phyloP scores from a whole-genome alignment of 2,797 vertebrate species.

The Myotis vivesi region DNA sequence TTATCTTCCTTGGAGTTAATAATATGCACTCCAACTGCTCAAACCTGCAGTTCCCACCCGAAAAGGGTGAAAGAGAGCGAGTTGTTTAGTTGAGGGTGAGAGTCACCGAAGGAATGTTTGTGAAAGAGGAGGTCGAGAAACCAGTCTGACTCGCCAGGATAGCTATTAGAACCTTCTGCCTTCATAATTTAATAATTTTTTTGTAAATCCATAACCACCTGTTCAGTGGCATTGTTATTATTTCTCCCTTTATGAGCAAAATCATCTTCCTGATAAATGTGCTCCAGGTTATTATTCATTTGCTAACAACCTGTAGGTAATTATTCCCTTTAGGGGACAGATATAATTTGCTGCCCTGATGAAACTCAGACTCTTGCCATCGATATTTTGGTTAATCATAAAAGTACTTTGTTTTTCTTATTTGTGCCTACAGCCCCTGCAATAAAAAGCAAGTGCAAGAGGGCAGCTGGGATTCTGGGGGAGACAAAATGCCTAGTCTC shows the following conservation, averaged over 20 bases:
- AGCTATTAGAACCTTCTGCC: constrained; percentile 34
- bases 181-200: constrained; percentile 16
- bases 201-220: constrained; percentile 17
- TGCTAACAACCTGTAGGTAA: constrained; percentile 33
- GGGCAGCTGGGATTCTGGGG: neutral
- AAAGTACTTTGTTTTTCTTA: constrained; percentile 38
- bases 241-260: constrained; percentile 28
- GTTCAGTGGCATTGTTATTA: constrained; percentile 42
- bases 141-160: constrained; percentile 30
- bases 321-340: constrained; percentile 46
- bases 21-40: neutral
- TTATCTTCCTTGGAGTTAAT: neutral
- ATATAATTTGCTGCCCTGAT: constrained; percentile 35
- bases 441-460: constrained; percentile 41
- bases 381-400: constrained; percentile 65
- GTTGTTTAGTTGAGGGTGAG: constrained; percentile 73
- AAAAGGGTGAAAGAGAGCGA: constrained; percentile 58
- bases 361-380: constrained; percentile 44
- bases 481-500: constrained; percentile 21
- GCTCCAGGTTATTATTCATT: neutral
- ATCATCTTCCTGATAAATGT: constrained; percentile 52
- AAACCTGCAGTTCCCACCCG: neutral
- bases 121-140: constrained; percentile 73
- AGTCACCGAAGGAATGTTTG: constrained; percentile 79
- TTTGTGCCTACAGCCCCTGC: neutral